Evolutionary conservation across 2,797 vertebrate genomes (phyloP), one percentile per base, ranked within the genome.

Genomic region (Gadopsis bispinosus): DNA sequence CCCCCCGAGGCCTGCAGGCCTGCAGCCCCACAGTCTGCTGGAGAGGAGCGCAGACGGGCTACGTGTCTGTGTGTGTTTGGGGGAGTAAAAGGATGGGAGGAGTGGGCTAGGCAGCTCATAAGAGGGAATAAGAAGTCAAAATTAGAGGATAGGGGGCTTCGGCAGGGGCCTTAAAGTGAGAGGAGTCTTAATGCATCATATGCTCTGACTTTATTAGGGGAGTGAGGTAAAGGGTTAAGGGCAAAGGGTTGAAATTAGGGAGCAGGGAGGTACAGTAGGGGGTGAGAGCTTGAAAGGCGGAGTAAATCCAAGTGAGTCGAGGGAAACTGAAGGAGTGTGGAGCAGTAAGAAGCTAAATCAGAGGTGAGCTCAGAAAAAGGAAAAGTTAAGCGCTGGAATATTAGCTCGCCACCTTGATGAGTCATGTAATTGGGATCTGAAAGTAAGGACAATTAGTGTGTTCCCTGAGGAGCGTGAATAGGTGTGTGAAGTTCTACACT

Each of bases 1-100:
- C 77, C 80, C 82, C 85, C 60, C 7, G 47, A 83, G 87, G 85
- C 83, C 91, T 88, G 69, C 63, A 79, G 85, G 78, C 84, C 85
- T 63, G 87, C 77, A 85, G 83, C 80, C 83, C 76, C 54, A 55
- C 83, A 80, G 83, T 90, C 77, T 89, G 81, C 75, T 69, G 77
- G 79, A 87, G 87, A 89, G 79, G 83, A 88, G 75, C 77, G 5
- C 69, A 84, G 85, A 73, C 80, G 70, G 81, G 53, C 41, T 55
- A 5, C 14, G 72, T 54, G 72, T 13, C 22, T 53, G 31, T 56
- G 13, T 62, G 43, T 78, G 26, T 37, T 48, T 53, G 26, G 22
- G 55, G 62, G 33, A 20, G 53, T 68, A 10, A 54, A 60, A 63
- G 65, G 39, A 78, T 51, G 66, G 70, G 77, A 83, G 75, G 74